Evolutionary conservation across 2,113 vertebrate genomes (phyloP).

Genomic region (Helogale parvula): DNA sequence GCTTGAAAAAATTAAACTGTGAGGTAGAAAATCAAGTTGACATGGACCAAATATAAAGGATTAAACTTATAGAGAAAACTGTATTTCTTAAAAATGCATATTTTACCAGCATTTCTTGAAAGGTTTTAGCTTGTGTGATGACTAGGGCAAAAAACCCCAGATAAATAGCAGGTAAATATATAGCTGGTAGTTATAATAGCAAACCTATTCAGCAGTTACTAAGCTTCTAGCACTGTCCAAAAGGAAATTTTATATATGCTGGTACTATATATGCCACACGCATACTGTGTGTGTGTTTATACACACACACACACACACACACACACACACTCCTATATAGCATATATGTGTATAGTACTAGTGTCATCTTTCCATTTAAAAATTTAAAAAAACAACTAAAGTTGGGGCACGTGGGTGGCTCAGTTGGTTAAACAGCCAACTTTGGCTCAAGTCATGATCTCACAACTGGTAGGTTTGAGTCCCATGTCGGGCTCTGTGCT

Average conservation of each 20-base stretch:
- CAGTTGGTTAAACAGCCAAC: too few relatives aligned
- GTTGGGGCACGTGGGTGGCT: too few relatives aligned
- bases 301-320: not conserved
- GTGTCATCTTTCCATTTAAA: not conserved
- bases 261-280: too few relatives aligned
- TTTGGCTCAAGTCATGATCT: too few relatives aligned
- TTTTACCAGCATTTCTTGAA: not conserved
- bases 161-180: not conserved
- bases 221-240: not conserved
- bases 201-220: not conserved
- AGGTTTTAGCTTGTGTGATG: not conserved
- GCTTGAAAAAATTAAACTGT: not conserved
- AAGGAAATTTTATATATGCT: too few relatives aligned
- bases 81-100: not conserved
- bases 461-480: too few relatives aligned
- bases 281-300: too few relatives aligned
- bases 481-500: too few relatives aligned
- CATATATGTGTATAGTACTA: not conserved
- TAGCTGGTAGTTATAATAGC: not conserved
- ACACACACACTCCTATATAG: not conserved
- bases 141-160: not conserved
- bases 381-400: not conserved
- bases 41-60: not conserved
- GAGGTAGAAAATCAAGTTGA: not conserved
- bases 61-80: not conserved